These are phyloP conservation scores for Hydroisotoma schaefferi DNA, from an alignment of 2,888 invertebrate genomes.

Conservation along the genomic window DNA sequence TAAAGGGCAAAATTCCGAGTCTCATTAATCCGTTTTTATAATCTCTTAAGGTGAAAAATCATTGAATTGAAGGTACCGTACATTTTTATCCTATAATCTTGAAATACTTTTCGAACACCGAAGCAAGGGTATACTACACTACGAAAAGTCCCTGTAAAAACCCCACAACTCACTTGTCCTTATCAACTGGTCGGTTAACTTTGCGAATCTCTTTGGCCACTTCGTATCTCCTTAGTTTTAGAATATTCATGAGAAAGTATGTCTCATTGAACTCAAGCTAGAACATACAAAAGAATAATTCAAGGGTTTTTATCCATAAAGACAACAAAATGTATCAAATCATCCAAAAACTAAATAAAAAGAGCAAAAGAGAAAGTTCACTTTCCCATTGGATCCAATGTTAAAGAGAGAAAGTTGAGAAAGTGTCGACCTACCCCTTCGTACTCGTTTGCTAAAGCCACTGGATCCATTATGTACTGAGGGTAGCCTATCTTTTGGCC, in stretches of 20 bases:
- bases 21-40: too few species aligned
- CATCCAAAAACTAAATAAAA: too few species aligned
- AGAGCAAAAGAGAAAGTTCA: neutral
- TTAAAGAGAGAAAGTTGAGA: conserved; percentile 2
- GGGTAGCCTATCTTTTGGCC: conserved; percentile 58
- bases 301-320: too few species aligned
- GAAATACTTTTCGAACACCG: too few species aligned
- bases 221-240: conserved; percentile 50
- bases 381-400: neutral
- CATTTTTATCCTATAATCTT: too few species aligned
- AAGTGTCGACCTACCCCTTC: conserved; percentile 52
- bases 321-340: too few species aligned
- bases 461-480: conserved; percentile 56
- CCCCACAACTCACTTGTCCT: conserved; percentile 48
- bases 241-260: conserved; percentile 51
- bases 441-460: conserved; percentile 56
- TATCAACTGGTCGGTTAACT: conserved; percentile 50
- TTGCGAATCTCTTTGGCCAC: conserved; percentile 50
- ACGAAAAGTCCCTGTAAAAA: too few species aligned
- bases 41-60: too few species aligned
- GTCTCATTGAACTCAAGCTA: conserved; percentile 50
- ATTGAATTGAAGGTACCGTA: too few species aligned
- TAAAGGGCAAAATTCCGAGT: too few species aligned
- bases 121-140: too few species aligned
- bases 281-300: conserved; percentile 15